Percentiles rank a stretch among this genome's conserved stretches.
Evolutionary conservation across 2,113 vertebrate species (phyloP).

Genomic region (Lepus europaeus): DNA sequence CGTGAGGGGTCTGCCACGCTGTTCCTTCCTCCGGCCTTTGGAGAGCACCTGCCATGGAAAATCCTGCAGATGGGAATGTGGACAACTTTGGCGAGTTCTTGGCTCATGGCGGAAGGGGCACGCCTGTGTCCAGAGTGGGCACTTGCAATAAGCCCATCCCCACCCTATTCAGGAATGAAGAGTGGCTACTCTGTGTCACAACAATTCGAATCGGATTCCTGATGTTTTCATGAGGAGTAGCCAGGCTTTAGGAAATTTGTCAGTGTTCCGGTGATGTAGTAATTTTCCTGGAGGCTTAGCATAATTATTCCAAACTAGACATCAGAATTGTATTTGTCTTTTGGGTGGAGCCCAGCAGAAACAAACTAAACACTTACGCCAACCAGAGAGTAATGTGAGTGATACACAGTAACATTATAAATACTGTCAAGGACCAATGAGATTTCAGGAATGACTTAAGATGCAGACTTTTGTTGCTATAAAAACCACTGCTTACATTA

Average conservation of each 20-base stretch:
- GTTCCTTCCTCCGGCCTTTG: no score
- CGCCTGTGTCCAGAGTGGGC: no score
- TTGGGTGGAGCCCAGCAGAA: background rate
- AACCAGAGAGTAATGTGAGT: background rate
- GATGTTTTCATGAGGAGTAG: slow-evolving; percentile 45
- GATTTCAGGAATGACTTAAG: slow-evolving; percentile 38
- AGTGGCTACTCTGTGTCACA: background rate
- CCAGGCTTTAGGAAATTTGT: slow-evolving; percentile 59
- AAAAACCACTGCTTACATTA: slow-evolving; percentile 29
- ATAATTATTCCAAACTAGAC: slow-evolving; percentile 5
- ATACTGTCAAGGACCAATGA: slow-evolving; percentile 16
- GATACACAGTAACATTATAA: slow-evolving; percentile 1
- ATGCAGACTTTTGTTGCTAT: background rate
- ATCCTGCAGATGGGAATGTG: no score
- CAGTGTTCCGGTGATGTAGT: background rate
- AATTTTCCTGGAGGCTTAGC: slow-evolving; percentile 39
- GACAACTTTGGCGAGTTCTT: no score
- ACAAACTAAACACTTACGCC: background rate
- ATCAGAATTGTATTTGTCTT: slow-evolving; percentile 24
- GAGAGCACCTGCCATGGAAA: no score
- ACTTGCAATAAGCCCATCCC: no score
- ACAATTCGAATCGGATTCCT: slow-evolving; percentile 15
- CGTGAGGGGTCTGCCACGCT: background rate
- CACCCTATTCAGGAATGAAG: slow-evolving; percentile 50
- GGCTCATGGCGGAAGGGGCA: no score